Evolutionary conservation across 2,113 vertebrate genomes (phyloP), one percentile per base, ranked within the genome.

Genomic region (Anarrhichthys ocellatus): DNA sequence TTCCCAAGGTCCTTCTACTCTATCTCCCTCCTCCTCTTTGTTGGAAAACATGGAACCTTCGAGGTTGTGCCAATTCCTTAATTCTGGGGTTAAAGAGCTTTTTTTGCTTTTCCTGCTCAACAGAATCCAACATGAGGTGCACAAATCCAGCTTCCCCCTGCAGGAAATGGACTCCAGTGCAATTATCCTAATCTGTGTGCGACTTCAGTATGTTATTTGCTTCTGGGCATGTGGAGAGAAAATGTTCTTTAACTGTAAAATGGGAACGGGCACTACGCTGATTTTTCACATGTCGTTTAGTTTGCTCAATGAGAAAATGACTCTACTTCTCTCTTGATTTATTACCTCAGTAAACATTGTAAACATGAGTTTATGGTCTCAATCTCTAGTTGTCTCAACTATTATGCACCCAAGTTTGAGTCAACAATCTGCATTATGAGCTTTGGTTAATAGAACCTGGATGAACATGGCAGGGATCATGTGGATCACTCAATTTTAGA

Each of bases 61-160:
- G 20, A 18, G 18, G 50, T 52, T 22, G 50, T 20, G 48, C 17
- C 48, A 50, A 6, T 7, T 50, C 46, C 18, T 20, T 20, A 20
- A 50, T 4, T 50, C 48, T 22, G 17, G 20, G n/a, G 17, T 20
- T 9, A 2, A 14, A n/a, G 29, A 68, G 9, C 2, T 6, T 56
- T 40, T 9, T 40, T 17, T 29, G n/a, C 20, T 24, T 36, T 61
- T 44, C 32, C 17, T 38, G 14, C 1, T 10, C 13, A 48, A 29
- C 42, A 76, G 46, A 18, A 36, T 59, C 52, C 70, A 77, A 27
- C 29, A 56, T 56, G 9, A 66, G 69, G 40, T 15, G 36, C 63
- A 66, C 29, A 52, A 17, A 46, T 65, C 50, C 36, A 77, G 10
- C 42, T 71, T 54, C 66, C 32, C 11, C 18, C 20, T 22, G 50